These are phyloP conservation scores for Chrysoperla carnea DNA, from an alignment of 1,140 invertebrate genomes.

Conservation along the genomic window DNA sequence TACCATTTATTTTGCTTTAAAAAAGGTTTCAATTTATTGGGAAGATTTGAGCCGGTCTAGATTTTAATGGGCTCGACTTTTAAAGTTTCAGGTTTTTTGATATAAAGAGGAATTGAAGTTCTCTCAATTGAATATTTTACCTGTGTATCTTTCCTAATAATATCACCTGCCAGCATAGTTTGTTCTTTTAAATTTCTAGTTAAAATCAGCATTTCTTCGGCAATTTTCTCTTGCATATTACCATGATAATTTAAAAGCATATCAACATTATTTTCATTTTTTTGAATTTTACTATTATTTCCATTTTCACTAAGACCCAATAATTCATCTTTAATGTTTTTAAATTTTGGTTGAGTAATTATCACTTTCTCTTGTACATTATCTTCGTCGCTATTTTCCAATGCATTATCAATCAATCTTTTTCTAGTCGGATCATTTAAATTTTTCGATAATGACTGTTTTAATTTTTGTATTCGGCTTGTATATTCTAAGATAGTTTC, in stretches of 20 bases:
- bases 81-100: too few species aligned
- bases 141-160: slow-evolving; percentile 74
- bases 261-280: slow-evolving; percentile 50
- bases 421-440: neutral
- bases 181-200: slow-evolving; percentile 80
- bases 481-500: too few species aligned
- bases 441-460: too few species aligned
- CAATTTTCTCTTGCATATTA: slow-evolving; percentile 77
- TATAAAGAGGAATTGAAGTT: too few species aligned
- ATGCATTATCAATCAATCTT: slow-evolving; percentile 7
- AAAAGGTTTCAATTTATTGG: too few species aligned
- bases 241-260: slow-evolving; percentile 69
- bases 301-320: too few species aligned
- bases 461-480: too few species aligned
- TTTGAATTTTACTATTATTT: slow-evolving; percentile 3
- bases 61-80: too few species aligned
- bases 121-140: slow-evolving; percentile 22
- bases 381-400: slow-evolving; percentile 20
- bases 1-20: too few species aligned
- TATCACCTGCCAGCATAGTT: slow-evolving; percentile 61
- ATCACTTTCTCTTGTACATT: slow-evolving; percentile 25
- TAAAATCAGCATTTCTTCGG: slow-evolving; percentile 81
- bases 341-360: slow-evolving; percentile 22
- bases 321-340: slow-evolving; percentile 17
- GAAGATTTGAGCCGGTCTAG: too few species aligned